Conservation (phyloP, 2,797 vertebrate genomes). For the Scleropages formosus region DNA sequence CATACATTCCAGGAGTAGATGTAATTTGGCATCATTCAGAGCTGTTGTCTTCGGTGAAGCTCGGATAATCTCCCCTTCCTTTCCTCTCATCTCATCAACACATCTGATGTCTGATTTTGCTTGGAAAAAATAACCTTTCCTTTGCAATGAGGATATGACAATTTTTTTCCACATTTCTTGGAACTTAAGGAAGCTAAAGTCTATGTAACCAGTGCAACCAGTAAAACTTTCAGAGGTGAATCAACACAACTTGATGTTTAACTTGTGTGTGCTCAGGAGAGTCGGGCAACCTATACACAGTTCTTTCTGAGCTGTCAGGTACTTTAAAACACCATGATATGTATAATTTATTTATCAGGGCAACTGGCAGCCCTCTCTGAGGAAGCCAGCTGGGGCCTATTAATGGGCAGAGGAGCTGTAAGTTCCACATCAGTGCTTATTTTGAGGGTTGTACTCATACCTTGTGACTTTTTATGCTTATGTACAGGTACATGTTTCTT, state of each 20-base stretch:
- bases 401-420: neutral
- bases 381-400: neutral
- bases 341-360: neutral
- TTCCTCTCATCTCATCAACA: no score
- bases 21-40: constrained; percentile 25
- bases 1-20: constrained; percentile 1
- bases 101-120: neutral
- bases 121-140: neutral
- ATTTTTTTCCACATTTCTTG: neutral
- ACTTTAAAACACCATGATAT: constrained; percentile 9
- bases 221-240: constrained; percentile 1
- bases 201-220: no score
- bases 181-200: neutral
- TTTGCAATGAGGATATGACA: neutral
- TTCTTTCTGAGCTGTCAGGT: constrained; percentile 38
- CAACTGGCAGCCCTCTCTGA: neutral
- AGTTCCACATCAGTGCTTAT: constrained; percentile 15
- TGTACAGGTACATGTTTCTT: neutral
- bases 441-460: constrained; percentile 14
- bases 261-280: neutral
- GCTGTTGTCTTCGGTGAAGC: constrained; percentile 23
- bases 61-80: constrained; percentile 17
- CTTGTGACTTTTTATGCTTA: constrained; percentile 16
- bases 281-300: neutral
- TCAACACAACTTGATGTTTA: constrained; percentile 8